Conservation (phyloP, 2,888 invertebrate species). For the Lottia scabra region DNA sequence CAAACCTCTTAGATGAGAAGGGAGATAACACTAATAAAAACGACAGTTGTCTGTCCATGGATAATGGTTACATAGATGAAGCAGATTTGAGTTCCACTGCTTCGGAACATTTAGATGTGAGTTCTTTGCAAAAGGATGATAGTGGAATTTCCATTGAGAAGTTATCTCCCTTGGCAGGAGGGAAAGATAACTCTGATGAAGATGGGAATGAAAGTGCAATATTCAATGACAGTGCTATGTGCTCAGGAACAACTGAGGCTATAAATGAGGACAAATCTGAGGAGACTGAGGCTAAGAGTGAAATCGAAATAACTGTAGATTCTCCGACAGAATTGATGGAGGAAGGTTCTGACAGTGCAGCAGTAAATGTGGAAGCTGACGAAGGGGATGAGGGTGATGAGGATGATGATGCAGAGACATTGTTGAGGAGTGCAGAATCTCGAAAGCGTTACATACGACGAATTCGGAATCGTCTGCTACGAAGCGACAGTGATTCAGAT, state of each 20-base stretch:
- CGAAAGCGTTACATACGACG: not conserved
- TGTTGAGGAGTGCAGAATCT: slow-evolving; percentile 3
- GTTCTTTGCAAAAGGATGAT: slow-evolving; percentile 59
- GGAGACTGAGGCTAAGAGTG: slow-evolving; percentile 14
- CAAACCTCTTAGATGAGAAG: no score
- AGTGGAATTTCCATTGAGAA: slow-evolving; percentile 62
- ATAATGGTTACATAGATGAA: not conserved
- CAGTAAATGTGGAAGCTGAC: slow-evolving; percentile 19
- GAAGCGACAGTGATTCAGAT: slow-evolving; percentile 24
- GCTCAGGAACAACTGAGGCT: slow-evolving; percentile 31
- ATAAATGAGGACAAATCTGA: slow-evolving; percentile 26
- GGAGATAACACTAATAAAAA: no score
- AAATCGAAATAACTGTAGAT: slow-evolving; percentile 9
- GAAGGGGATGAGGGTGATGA: slow-evolving; percentile 20
- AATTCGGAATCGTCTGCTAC: slow-evolving; percentile 6
- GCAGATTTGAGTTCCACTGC: slow-evolving; percentile 7
- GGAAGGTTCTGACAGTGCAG: slow-evolving; percentile 22
- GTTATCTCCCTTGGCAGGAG: slow-evolving; percentile 38
- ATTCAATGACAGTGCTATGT: slow-evolving; percentile 36
- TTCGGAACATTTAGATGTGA: slow-evolving; percentile 11
- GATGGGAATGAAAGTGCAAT: slow-evolving; percentile 41
- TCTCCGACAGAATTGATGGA: slow-evolving; percentile 16
- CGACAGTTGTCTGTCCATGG: not conserved
- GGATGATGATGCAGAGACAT: slow-evolving; percentile 8
- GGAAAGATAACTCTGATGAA: slow-evolving; percentile 38